Evolutionary conservation across 2,888 invertebrate genomes (phyloP), one percentile per base, ranked within the genome.

Genomic region (Druceiella hillmani): DNA sequence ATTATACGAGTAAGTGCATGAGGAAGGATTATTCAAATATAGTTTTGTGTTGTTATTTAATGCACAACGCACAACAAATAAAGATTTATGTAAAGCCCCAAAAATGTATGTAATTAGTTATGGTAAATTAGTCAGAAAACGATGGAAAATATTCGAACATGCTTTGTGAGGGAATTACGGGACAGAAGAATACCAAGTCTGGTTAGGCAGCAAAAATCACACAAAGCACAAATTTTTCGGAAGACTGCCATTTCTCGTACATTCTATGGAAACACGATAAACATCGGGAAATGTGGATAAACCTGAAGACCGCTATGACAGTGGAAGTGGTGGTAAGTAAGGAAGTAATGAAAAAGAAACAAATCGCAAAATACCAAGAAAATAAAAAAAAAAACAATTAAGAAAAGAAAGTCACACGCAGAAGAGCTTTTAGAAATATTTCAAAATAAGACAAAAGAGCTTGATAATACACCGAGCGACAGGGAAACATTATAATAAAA

Each of bases 131-230:
- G 22, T 20, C 22, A 6, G 9, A 20, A 20, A 20, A 20, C 22
- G 22, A 20, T 20, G 22, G 22, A 20, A 20, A 20, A 20, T 20
- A 20, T 20, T 20, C 22, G 22, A n/a, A 20, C 22, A 20, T 20
- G 22, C n/a, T 20, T 20, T 20, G 22, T n/a, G 22, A 20, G 22
- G 22, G 22, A 20, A 20, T n/a, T 20, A 20, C 22, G 22, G 6
- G 22, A 20, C 22, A 20, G 22, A 20, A 20, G 22, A 6, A 20
- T 7, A 20, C 22, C n/a, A n/a, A 20, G 22, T 20, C 22, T 20
- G 22, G 22, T 20, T n/a, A 20, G 22, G 22, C 22, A n/a, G 22
- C 22, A 20, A 20, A 20, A 20, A 20, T 20, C 22, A n/a, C 22
- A 6, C 6, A 20, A 20, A 20, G 22, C n/a, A 20, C 22, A 20